Percentiles rank a stretch among this genome's conserved stretches.
phyloP scores from a whole-genome alignment of 2,888 invertebrate genomes.

The Ormyrus labotus region DNA sequence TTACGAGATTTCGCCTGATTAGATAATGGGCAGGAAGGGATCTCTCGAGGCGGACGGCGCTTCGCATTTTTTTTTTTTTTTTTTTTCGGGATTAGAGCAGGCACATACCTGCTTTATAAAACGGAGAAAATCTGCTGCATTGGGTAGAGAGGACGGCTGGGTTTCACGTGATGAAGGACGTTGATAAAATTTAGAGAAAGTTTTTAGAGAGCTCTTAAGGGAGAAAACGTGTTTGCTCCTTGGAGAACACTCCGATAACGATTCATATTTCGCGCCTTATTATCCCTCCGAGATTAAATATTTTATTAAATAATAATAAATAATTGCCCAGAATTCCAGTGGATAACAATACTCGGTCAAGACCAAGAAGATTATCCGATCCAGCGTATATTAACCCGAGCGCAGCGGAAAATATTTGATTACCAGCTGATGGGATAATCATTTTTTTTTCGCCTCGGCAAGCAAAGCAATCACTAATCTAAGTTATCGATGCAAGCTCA shows the following conservation, averaged over 20 bases:
- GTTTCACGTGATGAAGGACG: no score
- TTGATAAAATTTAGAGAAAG: no score
- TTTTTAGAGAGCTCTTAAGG: no score
- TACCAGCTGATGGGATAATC: constrained; percentile 34
- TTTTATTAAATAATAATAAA: not conserved
- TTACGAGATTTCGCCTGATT: constrained; percentile 28
- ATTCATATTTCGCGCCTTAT: no score
- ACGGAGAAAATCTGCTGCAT: no score
- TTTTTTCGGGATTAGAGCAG: not conserved
- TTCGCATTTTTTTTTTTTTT: not conserved
- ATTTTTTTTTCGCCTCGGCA: constrained; percentile 36
- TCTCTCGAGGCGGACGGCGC: not conserved
- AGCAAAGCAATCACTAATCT: constrained; percentile 38
- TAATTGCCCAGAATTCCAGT: no score
- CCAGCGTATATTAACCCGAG: not conserved
- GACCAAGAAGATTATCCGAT: not conserved
- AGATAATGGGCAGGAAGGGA: constrained; percentile 4
- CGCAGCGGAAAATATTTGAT: constrained; percentile 38
- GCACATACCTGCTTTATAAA: no score
- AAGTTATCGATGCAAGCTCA: constrained; percentile 42
- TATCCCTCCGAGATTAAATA: not conserved
- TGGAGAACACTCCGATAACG: no score
- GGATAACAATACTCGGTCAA: no score
- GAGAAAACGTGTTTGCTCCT: no score
- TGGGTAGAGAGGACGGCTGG: no score